Base-by-base conservation (phyloP, 2,888 invertebrate species). In the Cetonia aurata region DNA sequence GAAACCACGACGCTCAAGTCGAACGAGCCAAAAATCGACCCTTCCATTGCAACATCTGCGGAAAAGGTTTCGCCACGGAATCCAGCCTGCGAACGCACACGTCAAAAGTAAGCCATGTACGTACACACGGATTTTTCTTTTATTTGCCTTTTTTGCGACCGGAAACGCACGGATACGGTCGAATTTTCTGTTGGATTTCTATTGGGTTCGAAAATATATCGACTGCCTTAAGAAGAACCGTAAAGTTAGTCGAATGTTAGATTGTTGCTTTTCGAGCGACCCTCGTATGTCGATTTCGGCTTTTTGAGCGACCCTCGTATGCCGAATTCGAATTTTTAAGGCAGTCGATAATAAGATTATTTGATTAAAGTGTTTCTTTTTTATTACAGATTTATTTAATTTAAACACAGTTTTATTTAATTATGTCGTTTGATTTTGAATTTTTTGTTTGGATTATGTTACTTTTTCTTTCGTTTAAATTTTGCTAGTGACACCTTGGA, bases 1-100 rank as follows among this genome's bases (percentile, higher is more conserved):
- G 97, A 76, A 98, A 97, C 87, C 97, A 98, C 86, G 98, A 97
- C 83, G 96, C 96, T 71, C 96, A 97, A 85, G 94, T 96, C 76
- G 96, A 96, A 82, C 89, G 96, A 77, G 96, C 96, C 81, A 96
- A 96, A 86, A 96, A 96, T 86, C 89, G 96, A 74, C 96, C 96
- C 67, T 97, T 96, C 86, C 96, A 97, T 83, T 98, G 98, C 86
- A 95, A 94, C 84, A 96, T 97, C 79, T 98, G 98, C 86, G 96
- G 97, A 70, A 96, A 98, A 83, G 96, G 97, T 53, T 98, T 98
- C 84, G 97, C 97, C 72, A 97, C 97, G 55, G 97, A 98, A 83
- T 96, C 96, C 85, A 96, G 96, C 84, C 89, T 98, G 77, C 89
- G 97, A 85, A 96, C 97, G 73, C 98, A 98, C 84, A 96, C 96